A percentile compares a stretch with the other conserved stretches of the same genome.
Conservation (phyloP, 1,140 invertebrate species). For the Popillia japonica region DNA sequence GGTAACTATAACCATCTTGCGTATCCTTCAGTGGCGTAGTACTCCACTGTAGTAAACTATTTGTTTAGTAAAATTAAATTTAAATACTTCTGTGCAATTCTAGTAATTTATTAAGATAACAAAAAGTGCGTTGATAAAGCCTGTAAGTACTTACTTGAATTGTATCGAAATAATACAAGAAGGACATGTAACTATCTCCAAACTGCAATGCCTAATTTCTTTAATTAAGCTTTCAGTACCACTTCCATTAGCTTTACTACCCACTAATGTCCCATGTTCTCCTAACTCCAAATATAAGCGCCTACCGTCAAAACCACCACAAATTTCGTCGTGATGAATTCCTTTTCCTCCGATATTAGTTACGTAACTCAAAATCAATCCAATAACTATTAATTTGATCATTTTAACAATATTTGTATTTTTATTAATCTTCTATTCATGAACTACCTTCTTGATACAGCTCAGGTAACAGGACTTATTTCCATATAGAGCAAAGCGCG, state of each 20-base stretch:
- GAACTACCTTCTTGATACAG: neutral
- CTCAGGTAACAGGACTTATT: neutral
- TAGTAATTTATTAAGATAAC: too few species aligned
- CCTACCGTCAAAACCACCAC: slow-evolving; percentile 66
- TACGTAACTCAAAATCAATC: slow-evolving; percentile 45
- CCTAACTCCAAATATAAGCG: slow-evolving; percentile 70
- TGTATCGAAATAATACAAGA: slow-evolving; percentile 72
- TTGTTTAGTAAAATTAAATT: too few species aligned
- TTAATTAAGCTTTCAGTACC: slow-evolving; percentile 38
- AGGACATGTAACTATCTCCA: slow-evolving; percentile 76
- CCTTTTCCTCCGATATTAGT: neutral
- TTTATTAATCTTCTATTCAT: slow-evolving; percentile 1
- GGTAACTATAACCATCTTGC: too few species aligned
- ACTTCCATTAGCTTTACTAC: slow-evolving; percentile 47
- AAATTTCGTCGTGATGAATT: slow-evolving; percentile 63
- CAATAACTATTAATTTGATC: slow-evolving; percentile 65
- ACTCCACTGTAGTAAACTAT: too few species aligned
- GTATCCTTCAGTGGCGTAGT: too few species aligned
- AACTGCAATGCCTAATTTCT: slow-evolving; percentile 66
- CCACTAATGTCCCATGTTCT: slow-evolving; percentile 66
- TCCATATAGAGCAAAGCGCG: neutral
- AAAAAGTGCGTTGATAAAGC: too few species aligned
- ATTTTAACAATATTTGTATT: neutral
- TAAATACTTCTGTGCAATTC: too few species aligned
- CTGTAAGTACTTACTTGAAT: slow-evolving; percentile 62